phyloP scores from a whole-genome alignment of 2,888 invertebrate species.

The Xestia ashworthii region DNA sequence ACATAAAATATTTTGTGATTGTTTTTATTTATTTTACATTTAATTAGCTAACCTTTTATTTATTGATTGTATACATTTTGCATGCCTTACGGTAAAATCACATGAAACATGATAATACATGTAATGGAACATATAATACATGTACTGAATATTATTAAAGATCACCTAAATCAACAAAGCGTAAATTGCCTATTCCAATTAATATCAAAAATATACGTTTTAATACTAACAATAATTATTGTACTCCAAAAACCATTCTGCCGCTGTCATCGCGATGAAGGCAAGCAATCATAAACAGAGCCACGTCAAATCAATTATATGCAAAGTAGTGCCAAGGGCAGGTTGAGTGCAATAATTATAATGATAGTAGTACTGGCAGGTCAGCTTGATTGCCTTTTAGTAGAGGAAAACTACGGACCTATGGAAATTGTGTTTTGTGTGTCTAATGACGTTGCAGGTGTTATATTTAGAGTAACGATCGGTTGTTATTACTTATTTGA shows the following conservation, averaged over 20 bases:
- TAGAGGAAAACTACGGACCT: constrained; percentile 22
- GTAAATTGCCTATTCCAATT: constrained; percentile 8
- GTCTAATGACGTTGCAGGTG: too few species aligned
- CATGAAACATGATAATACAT: too few species aligned
- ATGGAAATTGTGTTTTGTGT: neutral
- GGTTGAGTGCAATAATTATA: constrained; percentile 21
- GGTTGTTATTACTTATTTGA: too few species aligned
- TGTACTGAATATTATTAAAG: neutral
- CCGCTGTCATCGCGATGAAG: constrained; percentile 30
- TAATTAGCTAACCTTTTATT: too few species aligned
- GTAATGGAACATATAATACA: too few species aligned
- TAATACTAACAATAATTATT: constrained; percentile 20
- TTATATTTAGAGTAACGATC: too few species aligned
- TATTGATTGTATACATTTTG: too few species aligned
- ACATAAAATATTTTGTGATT: too few species aligned
- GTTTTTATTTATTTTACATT: too few species aligned
- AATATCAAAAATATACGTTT: neutral
- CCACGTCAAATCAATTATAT: constrained; percentile 52
- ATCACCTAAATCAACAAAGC: neutral
- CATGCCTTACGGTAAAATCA: too few species aligned
- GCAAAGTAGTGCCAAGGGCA: constrained; percentile 51
- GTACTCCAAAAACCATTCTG: constrained; percentile 16
- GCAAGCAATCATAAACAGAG: constrained; percentile 14
- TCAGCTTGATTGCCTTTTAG: constrained; percentile 19
- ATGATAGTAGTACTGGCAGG: neutral